Percentiles rank a stretch among this genome's conserved stretches.
These are phyloP conservation scores for Aphelocoma californica DNA, from an alignment of 2,797 vertebrate genomes.

Conservation along the genomic window DNA sequence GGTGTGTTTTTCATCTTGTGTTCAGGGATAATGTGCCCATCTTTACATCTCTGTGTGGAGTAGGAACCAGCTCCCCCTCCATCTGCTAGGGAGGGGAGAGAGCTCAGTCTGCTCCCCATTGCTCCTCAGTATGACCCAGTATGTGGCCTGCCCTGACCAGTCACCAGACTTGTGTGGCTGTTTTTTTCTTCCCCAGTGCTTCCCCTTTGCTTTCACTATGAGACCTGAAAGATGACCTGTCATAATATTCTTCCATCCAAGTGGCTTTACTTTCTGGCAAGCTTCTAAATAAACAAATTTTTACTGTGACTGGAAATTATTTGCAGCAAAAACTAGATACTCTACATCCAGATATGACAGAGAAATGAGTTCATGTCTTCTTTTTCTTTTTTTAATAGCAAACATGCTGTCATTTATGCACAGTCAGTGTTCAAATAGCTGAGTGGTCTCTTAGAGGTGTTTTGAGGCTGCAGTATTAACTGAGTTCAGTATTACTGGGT, in stretches of 20 bases:
- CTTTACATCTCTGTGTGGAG: background rate
- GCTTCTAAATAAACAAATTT: background rate
- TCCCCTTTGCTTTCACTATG: background rate
- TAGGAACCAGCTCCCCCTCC: background rate
- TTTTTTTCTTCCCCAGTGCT: background rate
- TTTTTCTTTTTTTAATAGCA: background rate
- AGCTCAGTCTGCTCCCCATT: accelerated
- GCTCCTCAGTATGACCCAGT: background rate
- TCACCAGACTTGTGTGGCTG: background rate
- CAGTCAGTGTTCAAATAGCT: background rate
- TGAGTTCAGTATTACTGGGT: background rate
- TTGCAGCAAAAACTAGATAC: background rate
- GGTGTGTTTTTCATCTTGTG: background rate
- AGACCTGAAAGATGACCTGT: background rate
- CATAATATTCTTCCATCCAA: background rate
- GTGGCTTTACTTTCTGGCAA: background rate
- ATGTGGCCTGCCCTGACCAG: background rate
- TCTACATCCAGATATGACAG: background rate
- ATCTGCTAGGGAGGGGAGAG: background rate
- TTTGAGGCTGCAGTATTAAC: background rate
- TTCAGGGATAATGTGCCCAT: accelerated
- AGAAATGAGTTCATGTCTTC: background rate
- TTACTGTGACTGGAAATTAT: background rate
- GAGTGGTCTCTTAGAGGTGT: background rate
- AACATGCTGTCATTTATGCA: background rate